Evolutionary conservation across 2,888 invertebrate genomes (phyloP).

Genomic region (Andrena marginata): DNA sequence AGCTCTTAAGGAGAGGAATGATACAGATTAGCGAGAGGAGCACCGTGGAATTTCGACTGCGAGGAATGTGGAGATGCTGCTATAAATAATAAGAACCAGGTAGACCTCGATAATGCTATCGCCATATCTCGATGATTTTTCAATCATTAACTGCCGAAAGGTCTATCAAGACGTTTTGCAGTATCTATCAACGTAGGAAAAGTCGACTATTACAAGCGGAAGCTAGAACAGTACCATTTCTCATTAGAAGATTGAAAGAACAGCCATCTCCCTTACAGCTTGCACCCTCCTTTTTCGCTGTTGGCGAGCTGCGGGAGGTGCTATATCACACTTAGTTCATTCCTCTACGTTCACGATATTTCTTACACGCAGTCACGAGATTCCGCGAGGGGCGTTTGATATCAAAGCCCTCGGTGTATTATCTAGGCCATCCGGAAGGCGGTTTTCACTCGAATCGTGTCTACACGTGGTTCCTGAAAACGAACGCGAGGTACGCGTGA

Average conservation of each 20-base stretch:
- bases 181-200: background rate
- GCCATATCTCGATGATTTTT: background rate
- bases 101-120: background rate
- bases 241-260: no score
- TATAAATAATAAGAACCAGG: background rate
- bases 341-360: background rate
- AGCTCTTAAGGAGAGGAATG: background rate
- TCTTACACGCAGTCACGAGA: background rate
- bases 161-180: background rate
- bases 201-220: background rate
- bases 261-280: background rate
- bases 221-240: no score
- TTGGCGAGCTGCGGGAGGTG: background rate
- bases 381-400: constrained; percentile 8
- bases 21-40: constrained; percentile 6
- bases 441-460: constrained; percentile 34
- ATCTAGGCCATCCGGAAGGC: constrained; percentile 30
- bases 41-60: background rate
- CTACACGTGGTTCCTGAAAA: constrained; percentile 35
- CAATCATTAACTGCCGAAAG: background rate
- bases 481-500: constrained; percentile 30
- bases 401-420: constrained; percentile 22
- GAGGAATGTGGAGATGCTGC: background rate
- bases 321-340: background rate
- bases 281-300: background rate